A percentile compares a stretch with the other conserved stretches of the same genome.
Evolutionary conservation across 2,797 vertebrate species (phyloP).

Genomic region (Macroramphosus scolopax): DNA sequence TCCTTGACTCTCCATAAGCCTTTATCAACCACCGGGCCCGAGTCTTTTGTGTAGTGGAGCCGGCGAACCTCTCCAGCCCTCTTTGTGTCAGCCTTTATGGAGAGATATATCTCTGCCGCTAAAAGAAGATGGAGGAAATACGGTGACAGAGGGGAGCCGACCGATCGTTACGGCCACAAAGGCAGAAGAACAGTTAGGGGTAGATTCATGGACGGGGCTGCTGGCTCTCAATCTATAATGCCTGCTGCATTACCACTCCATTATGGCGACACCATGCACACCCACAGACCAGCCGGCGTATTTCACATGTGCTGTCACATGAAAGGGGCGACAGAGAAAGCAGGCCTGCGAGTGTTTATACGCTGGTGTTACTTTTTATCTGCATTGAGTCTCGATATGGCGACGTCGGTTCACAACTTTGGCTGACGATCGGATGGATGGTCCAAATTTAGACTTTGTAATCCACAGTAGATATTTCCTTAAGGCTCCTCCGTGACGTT

Average conservation of each 20-base stretch:
- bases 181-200: conserved; percentile 70
- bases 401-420: too few species aligned
- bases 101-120: conserved; percentile 74
- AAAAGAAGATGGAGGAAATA: conserved; percentile 78
- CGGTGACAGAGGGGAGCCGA: conserved; percentile 68
- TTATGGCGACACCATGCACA: conserved; percentile 67
- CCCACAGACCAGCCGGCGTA: conserved; percentile 53
- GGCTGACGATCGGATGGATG: too few species aligned
- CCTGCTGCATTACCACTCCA: conserved; percentile 74
- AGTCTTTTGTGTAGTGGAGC: conserved; percentile 64
- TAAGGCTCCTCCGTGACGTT: too few species aligned
- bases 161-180: conserved; percentile 76
- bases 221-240: conserved; percentile 71
- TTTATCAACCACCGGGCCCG: conserved; percentile 63
- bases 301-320: conserved; percentile 59
- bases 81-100: conserved; percentile 72
- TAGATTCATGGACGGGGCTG: conserved; percentile 74
- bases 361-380: neutral
- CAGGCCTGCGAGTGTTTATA: conserved; percentile 11
- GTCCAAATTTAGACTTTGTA: too few species aligned
- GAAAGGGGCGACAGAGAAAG: conserved; percentile 19
- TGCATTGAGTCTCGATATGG: too few species aligned
- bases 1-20: conserved; percentile 59
- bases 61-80: conserved; percentile 50
- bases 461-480: too few species aligned